Percentiles rank a stretch among this genome's conserved stretches.
These are phyloP conservation scores for Danaus chrysippus DNA, from an alignment of 2,888 invertebrate species.

Conservation along the genomic window DNA sequence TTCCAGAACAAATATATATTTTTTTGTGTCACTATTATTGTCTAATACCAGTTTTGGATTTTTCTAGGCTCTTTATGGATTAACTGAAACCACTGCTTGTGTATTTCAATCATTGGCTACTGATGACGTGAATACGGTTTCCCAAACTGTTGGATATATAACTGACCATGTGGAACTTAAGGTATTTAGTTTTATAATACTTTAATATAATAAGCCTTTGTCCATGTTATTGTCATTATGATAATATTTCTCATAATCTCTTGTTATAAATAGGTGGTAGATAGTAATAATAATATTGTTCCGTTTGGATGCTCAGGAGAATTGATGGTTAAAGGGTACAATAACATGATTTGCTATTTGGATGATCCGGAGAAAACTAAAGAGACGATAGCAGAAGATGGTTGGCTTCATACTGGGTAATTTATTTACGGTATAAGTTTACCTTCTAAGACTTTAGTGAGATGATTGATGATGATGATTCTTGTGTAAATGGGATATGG, in stretches of 20 bases:
- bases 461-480: too few species aligned
- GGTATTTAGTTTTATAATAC: conserved; percentile 46
- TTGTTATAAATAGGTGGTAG: conserved; percentile 76
- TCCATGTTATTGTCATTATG: not conserved
- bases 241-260: not conserved
- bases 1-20: too few species aligned
- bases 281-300: conserved; percentile 81
- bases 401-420: conserved; percentile 91
- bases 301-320: conserved; percentile 88
- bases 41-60: not conserved
- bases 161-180: conserved; percentile 81
- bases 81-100: conserved; percentile 81
- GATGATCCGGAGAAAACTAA: conserved; percentile 86
- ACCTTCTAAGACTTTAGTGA: too few species aligned
- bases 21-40: too few species aligned
- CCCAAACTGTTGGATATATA: conserved; percentile 80
- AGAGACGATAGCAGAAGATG: conserved; percentile 81
- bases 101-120: conserved; percentile 76
- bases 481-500: too few species aligned
- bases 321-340: conserved; percentile 86
- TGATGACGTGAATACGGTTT: conserved; percentile 71
- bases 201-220: not conserved
- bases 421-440: conserved; percentile 1
- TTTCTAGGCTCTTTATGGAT: conserved; percentile 79
- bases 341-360: conserved; percentile 90